Evolutionary conservation across 2,888 invertebrate genomes (phyloP).

Genomic region (Drosophila quinaria): DNA sequence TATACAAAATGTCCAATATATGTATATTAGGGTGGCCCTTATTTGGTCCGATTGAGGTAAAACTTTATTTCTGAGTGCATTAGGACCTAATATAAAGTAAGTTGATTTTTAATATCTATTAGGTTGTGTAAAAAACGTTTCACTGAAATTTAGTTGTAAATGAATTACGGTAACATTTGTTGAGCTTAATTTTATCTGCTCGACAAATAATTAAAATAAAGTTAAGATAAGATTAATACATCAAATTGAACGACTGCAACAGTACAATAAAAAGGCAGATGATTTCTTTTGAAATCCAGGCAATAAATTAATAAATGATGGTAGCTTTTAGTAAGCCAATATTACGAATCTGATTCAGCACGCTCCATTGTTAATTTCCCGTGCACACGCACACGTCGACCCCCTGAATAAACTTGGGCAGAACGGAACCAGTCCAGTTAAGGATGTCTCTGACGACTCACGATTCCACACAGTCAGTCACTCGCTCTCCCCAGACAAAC

Average conservation of each 20-base stretch:
- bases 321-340: constrained; percentile 64
- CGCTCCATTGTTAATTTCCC: constrained; percentile 78
- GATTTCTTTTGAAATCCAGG: constrained; percentile 19
- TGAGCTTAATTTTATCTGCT: not conserved
- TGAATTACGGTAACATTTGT: not conserved
- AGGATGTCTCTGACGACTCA: constrained; percentile 22
- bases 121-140: too few species aligned
- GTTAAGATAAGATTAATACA: not conserved
- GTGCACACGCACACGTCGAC: constrained; percentile 70
- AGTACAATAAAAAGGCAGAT: not conserved
- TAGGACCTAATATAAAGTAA: too few species aligned
- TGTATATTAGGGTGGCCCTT: too few species aligned
- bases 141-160: too few species aligned
- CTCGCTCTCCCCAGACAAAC: constrained; percentile 23
- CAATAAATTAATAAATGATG: constrained; percentile 63
- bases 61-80: too few species aligned
- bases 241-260: not conserved
- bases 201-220: not conserved
- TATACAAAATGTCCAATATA: too few species aligned
- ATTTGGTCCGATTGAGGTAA: too few species aligned
- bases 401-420: constrained; percentile 20
- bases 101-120: too few species aligned
- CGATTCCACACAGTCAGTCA: constrained; percentile 25
- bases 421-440: constrained; percentile 40
- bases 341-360: constrained; percentile 74